Conservation (phyloP, 1,140 invertebrate species). For the Trinorchestia longiramus region DNA sequence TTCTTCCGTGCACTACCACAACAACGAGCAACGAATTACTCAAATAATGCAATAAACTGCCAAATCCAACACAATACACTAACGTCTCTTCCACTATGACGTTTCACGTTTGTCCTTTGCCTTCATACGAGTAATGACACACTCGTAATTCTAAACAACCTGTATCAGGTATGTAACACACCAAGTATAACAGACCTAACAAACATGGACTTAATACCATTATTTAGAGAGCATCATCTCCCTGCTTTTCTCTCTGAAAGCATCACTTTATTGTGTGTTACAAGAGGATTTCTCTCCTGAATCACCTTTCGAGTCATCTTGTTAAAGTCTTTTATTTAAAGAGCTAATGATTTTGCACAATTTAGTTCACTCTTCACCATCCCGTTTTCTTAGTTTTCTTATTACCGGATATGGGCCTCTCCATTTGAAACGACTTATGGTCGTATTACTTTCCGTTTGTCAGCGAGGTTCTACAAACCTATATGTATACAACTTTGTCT, state of each 20-base stretch:
- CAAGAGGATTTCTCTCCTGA: neutral
- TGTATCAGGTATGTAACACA: neutral
- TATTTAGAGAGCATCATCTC: neutral
- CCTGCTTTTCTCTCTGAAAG: too few species aligned
- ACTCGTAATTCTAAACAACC: neutral
- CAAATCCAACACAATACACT: neutral
- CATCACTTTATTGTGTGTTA: neutral
- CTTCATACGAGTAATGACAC: neutral
- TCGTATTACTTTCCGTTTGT: neutral
- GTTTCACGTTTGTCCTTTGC: neutral
- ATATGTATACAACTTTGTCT: neutral
- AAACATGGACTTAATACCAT: neutral
- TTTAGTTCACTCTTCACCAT: too few species aligned
- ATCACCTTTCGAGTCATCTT: neutral
- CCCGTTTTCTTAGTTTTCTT: too few species aligned
- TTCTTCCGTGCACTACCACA: neutral
- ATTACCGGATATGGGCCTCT: too few species aligned
- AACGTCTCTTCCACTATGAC: neutral
- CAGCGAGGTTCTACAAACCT: neutral
- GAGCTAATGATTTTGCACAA: too few species aligned
- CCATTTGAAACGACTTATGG: too few species aligned
- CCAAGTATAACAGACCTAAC: neutral
- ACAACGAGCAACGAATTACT: neutral
- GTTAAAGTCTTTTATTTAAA: neutral
- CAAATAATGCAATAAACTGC: too few species aligned